A percentile compares a stretch with the other conserved stretches of the same genome.
These are phyloP conservation scores for Tetropium fuscum DNA, from an alignment of 2,888 invertebrate species.

Conservation along the genomic window DNA sequence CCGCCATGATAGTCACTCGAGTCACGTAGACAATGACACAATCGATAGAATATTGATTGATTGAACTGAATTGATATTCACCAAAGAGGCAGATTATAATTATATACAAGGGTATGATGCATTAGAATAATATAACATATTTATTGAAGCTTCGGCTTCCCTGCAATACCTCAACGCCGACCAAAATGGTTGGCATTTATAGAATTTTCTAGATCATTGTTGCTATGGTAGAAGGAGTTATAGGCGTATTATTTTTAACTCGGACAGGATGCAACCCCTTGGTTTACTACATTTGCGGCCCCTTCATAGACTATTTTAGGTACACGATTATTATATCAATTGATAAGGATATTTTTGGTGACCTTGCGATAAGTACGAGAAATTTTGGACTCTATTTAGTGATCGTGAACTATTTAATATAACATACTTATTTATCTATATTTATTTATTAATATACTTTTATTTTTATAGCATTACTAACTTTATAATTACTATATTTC, in stretches of 20 bases:
- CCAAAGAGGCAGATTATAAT: constrained; percentile 19
- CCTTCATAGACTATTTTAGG: constrained; percentile 6
- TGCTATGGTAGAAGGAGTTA: constrained; percentile 16
- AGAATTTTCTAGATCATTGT: constrained; percentile 23
- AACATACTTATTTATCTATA: not conserved
- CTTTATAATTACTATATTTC: not conserved
- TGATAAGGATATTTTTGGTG: constrained; percentile 14
- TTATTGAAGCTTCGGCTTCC: constrained; percentile 21
- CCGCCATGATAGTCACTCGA: constrained; percentile 25
- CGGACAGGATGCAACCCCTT: constrained; percentile 17
- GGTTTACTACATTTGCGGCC: constrained; percentile 11
- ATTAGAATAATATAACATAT: constrained; percentile 1
- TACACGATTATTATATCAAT: not conserved
- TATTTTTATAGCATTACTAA: constrained; percentile 9
- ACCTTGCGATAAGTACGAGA: not conserved
- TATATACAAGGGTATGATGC: constrained; percentile 21
- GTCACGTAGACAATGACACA: constrained; percentile 25
- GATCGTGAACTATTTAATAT: constrained; percentile 14
- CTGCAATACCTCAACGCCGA: constrained; percentile 14
- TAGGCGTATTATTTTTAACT: constrained; percentile 13
- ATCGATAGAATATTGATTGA: too few species aligned
- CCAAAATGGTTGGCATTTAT: constrained; percentile 16
- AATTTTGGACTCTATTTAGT: constrained; percentile 17
- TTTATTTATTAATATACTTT: constrained; percentile 5
- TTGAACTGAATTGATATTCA: constrained; percentile 21